A percentile compares a stretch with the other conserved stretches of the same genome.
These are phyloP conservation scores for Unio pictorum DNA, from an alignment of 2,888 invertebrate genomes.

Conservation along the genomic window DNA sequence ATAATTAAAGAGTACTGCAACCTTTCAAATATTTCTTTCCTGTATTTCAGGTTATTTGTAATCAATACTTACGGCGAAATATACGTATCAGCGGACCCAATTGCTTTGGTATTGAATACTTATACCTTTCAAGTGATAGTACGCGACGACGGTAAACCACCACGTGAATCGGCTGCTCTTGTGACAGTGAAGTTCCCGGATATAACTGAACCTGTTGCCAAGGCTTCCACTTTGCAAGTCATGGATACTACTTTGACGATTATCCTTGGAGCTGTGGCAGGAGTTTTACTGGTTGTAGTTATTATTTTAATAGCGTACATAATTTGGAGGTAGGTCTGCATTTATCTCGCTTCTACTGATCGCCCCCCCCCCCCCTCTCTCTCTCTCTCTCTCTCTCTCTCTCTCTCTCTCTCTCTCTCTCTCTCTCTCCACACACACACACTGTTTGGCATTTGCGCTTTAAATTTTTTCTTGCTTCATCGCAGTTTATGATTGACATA, in stretches of 20 bases:
- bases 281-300: conserved; percentile 39
- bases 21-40: conserved; percentile 2
- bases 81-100: conserved; percentile 28
- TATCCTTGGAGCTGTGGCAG: conserved; percentile 38
- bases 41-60: conserved; percentile 46
- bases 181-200: conserved; percentile 50
- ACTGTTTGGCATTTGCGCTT: too few relatives aligned
- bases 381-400: too few relatives aligned
- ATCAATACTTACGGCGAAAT: conserved; percentile 44
- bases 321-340: conserved; percentile 36
- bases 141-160: conserved; percentile 44
- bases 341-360: background rate
- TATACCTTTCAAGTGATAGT: conserved; percentile 51
- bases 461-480: too few relatives aligned
- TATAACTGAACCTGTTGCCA: conserved; percentile 6
- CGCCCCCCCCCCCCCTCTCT: too few relatives aligned
- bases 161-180: conserved; percentile 35
- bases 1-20: too few relatives aligned
- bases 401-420: too few relatives aligned
- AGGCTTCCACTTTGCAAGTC: background rate
- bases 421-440: too few relatives aligned
- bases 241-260: conserved; percentile 33
- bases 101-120: conserved; percentile 22
- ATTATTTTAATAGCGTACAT: conserved; percentile 45
- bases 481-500: too few relatives aligned